phyloP scores from a whole-genome alignment of 2,797 vertebrate species.

The Enteromius trimaculatus region DNA sequence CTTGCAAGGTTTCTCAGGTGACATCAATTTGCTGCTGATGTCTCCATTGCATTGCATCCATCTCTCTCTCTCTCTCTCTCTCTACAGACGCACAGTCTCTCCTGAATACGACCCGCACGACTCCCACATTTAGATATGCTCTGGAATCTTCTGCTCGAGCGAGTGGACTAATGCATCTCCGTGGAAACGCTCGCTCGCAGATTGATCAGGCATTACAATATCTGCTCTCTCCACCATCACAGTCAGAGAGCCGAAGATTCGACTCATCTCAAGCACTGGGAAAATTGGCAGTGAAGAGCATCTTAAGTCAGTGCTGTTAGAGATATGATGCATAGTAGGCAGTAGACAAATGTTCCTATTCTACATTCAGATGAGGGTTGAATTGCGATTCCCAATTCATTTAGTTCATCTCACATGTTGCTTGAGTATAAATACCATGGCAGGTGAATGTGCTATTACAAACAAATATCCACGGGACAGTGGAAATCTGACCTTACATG shows the following conservation, averaged over 20 bases:
- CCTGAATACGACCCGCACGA: slow-evolving; percentile 85
- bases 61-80: slow-evolving; percentile 75
- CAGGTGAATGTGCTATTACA: neutral
- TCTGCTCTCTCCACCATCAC: slow-evolving; percentile 98
- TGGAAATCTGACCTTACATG: slow-evolving; percentile 5
- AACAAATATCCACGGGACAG: neutral
- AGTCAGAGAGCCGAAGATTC: slow-evolving; percentile 89
- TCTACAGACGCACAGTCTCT: slow-evolving; percentile 81
- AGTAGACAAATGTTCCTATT: neutral
- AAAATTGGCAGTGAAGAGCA: slow-evolving; percentile 93
- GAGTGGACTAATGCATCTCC: slow-evolving; percentile 97
- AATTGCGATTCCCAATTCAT: neutral
- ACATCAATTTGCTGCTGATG: slow-evolving; percentile 53
- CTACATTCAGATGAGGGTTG: slow-evolving; percentile 1
- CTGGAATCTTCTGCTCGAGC: slow-evolving; percentile 89
- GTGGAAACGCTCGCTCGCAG: slow-evolving; percentile 91
- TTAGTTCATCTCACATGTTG: neutral
- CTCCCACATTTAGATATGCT: slow-evolving; percentile 91
- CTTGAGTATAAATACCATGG: neutral
- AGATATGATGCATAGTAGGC: slow-evolving; percentile 7
- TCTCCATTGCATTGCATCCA: slow-evolving; percentile 49
- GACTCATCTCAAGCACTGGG: slow-evolving; percentile 92
- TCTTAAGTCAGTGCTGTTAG: neutral
- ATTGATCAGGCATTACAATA: slow-evolving; percentile 99
- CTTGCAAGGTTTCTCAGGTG: slow-evolving; percentile 30